These are phyloP conservation scores for Nothocercus nigrocapillus DNA, from an alignment of 2,113 vertebrate genomes.

Conservation along the genomic window DNA sequence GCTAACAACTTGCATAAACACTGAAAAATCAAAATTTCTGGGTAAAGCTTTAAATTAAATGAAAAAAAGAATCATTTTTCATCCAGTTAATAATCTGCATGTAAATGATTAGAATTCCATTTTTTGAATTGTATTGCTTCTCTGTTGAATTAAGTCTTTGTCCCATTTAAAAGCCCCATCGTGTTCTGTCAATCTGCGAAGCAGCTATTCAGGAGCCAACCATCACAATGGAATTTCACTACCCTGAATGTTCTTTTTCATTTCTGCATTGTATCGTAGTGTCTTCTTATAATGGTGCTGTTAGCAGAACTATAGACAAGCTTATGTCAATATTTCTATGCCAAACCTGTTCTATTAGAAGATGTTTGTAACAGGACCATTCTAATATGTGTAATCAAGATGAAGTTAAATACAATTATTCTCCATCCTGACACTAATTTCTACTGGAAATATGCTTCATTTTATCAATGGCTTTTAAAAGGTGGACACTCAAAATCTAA, in stretches of 20 bases:
- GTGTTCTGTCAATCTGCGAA: conserved; percentile 69
- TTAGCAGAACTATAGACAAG: conserved; percentile 43
- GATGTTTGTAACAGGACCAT: conserved; percentile 48
- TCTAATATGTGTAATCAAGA: conserved; percentile 56
- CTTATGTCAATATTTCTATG: conserved; percentile 38
- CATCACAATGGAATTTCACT: conserved; percentile 39
- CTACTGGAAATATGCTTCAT: neutral
- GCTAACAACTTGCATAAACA: conserved; percentile 36
- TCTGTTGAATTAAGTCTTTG: conserved; percentile 73
- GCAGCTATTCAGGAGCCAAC: conserved; percentile 53
- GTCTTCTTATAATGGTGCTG: conserved; percentile 30
- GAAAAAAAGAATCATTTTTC: conserved; percentile 57
- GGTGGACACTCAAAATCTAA: neutral
- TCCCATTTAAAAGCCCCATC: conserved; percentile 66
- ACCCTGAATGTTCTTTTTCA: conserved; percentile 38
- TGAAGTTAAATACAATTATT: conserved; percentile 40
- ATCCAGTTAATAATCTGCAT: conserved; percentile 58
- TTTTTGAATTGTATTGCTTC: conserved; percentile 69
- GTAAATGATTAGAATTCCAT: conserved; percentile 62
- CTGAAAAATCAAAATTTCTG: conserved; percentile 24
- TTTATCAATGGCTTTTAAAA: conserved; percentile 8
- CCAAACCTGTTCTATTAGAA: conserved; percentile 41
- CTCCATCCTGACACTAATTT: neutral
- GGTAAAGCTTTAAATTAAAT: conserved; percentile 27
- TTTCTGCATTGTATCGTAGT: conserved; percentile 40